Conservation (phyloP, 2,113 vertebrate genomes). For the Rhinolophus ferrumequinum region DNA sequence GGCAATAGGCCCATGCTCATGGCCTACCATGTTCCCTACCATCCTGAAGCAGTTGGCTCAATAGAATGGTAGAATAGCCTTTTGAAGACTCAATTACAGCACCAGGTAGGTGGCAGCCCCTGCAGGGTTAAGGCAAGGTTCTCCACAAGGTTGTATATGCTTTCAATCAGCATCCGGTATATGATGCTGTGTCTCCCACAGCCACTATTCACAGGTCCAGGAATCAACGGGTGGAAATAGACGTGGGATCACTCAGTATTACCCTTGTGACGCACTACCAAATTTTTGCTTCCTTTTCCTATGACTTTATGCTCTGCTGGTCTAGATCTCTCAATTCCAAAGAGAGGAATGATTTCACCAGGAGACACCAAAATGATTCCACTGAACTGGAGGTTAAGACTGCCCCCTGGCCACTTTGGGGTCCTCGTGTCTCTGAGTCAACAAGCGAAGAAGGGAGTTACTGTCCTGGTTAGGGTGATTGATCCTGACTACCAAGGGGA, state of each 20-base stretch:
- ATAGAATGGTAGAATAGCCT: background rate
- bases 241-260: background rate
- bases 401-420: background rate
- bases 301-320: background rate
- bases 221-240: background rate
- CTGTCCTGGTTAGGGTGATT: background rate
- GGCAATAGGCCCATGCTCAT: background rate
- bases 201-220: background rate
- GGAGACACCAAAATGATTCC: background rate
- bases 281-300: background rate
- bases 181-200: background rate
- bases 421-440: background rate
- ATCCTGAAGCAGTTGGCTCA: background rate
- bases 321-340: background rate
- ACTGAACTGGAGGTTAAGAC: background rate
- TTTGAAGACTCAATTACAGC: background rate
- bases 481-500: background rate
- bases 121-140: background rate
- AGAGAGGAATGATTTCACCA: background rate
- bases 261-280: background rate
- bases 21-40: background rate
- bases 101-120: background rate
- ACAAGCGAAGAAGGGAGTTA: slow-evolving; percentile 3
- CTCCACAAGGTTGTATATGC: background rate
- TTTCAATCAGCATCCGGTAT: background rate